A percentile compares a stretch with the other conserved stretches of the same genome.
Conservation (phyloP, 2,113 vertebrate species). For the Chionis minor region DNA sequence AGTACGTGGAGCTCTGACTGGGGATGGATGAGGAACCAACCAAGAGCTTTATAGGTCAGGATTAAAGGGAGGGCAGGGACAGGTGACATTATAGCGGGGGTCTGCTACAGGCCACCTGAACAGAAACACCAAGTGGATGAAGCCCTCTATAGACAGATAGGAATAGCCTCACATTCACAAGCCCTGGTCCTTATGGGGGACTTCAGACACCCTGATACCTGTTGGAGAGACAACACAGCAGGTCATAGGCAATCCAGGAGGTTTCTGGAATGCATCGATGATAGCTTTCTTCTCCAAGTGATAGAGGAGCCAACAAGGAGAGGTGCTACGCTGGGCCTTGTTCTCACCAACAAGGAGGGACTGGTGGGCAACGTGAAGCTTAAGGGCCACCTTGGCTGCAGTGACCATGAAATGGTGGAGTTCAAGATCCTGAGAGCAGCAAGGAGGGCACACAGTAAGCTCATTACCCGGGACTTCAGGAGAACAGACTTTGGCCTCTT, state of each 20-base stretch:
- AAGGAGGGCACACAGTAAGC: not conserved
- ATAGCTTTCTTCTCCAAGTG: not conserved
- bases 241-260: not conserved
- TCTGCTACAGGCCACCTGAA: not conserved
- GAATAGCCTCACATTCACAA: not conserved
- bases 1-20: not conserved
- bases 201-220: not conserved
- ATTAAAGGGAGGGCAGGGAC: not conserved
- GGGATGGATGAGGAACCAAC: not conserved
- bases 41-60: not conserved
- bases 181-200: not conserved
- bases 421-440: not conserved
- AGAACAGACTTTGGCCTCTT: not conserved
- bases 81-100: not conserved
- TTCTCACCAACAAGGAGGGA: not conserved
- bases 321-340: not conserved
- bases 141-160: not conserved
- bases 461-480: not conserved
- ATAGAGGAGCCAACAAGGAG: not conserved
- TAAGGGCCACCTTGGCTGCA: not conserved
- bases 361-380: not conserved
- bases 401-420: not conserved
- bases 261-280: not conserved
- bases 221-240: not conserved
- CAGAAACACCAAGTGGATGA: not conserved